phyloP scores from a whole-genome alignment of 2,888 invertebrate species.

The Cerceris rybyensis region DNA sequence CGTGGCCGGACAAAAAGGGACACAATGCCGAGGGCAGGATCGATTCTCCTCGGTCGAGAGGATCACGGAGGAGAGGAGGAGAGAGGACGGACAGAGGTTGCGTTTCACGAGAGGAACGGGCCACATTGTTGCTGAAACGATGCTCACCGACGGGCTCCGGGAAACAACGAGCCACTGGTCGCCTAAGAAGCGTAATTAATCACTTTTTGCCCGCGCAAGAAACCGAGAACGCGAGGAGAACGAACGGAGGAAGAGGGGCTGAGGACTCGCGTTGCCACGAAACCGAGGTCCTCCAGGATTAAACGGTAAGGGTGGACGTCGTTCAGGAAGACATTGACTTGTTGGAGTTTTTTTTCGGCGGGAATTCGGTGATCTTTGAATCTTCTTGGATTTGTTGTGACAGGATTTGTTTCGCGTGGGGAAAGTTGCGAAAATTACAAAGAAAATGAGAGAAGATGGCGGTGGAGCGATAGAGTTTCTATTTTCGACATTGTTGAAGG shows the following conservation, averaged over 20 bases:
- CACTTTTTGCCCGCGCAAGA: conserved; percentile 71
- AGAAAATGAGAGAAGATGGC: no score
- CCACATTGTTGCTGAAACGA: conserved; percentile 72
- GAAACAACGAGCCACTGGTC: conserved; percentile 73
- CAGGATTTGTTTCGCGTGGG: no score
- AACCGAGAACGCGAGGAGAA: conserved; percentile 1
- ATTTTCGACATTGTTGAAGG: no score
- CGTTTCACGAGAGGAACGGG: conserved; percentile 58
- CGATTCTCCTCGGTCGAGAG: conserved; percentile 79
- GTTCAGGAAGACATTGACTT: background rate
- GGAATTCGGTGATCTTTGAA: no score
- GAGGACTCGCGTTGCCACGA: conserved; percentile 18
- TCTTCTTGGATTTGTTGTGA: no score
- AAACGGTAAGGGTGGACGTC: conserved; percentile 3
- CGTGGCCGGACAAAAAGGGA: conserved; percentile 77
- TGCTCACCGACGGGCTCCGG: conserved; percentile 67
- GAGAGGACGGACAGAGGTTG: conserved; percentile 41
- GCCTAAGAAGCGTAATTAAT: conserved; percentile 77
- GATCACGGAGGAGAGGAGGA: conserved; percentile 58
- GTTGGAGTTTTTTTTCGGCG: background rate
- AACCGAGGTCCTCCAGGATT: conserved; percentile 17
- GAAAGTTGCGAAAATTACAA: no score
- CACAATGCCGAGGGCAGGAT: conserved; percentile 78
- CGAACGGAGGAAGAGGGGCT: background rate
- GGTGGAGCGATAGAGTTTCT: no score